phyloP scores from a whole-genome alignment of 2,888 invertebrate species.

The Calliopum simillimum region DNA sequence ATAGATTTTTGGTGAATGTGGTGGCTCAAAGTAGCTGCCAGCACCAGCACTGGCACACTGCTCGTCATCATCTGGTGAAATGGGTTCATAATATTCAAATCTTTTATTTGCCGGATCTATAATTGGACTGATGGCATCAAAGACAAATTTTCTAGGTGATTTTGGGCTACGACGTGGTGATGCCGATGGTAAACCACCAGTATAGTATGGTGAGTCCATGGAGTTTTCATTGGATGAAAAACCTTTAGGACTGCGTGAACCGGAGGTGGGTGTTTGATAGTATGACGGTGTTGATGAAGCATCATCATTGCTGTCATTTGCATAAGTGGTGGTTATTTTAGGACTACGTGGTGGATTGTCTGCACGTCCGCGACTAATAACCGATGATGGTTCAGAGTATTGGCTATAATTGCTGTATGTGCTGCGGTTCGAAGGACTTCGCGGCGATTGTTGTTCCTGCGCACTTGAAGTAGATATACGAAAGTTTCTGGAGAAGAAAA shows the following conservation, averaged over 20 bases:
- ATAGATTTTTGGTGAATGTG: constrained; percentile 46
- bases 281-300: constrained; percentile 58
- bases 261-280: constrained; percentile 63
- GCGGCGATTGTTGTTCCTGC: constrained; percentile 45
- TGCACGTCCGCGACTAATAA: constrained; percentile 40
- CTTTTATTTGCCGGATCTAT: constrained; percentile 53
- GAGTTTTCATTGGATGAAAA: constrained; percentile 54
- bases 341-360: constrained; percentile 65
- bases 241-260: constrained; percentile 51
- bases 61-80: constrained; percentile 61
- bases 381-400: constrained; percentile 33
- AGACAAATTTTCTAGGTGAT: constrained; percentile 73
- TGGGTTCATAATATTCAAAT: constrained; percentile 66
- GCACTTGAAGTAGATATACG: constrained; percentile 37
- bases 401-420: constrained; percentile 51
- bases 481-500: constrained; percentile 35
- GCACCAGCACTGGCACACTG: constrained; percentile 28
- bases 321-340: constrained; percentile 66
- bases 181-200: constrained; percentile 47
- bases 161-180: constrained; percentile 69
- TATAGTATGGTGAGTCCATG: constrained; percentile 52
- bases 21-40: constrained; percentile 51
- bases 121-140: constrained; percentile 67
- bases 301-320: constrained; percentile 60
- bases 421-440: constrained; percentile 50